phyloP scores from a whole-genome alignment of 2,888 invertebrate genomes.

The Neoitamus cyanurus region DNA sequence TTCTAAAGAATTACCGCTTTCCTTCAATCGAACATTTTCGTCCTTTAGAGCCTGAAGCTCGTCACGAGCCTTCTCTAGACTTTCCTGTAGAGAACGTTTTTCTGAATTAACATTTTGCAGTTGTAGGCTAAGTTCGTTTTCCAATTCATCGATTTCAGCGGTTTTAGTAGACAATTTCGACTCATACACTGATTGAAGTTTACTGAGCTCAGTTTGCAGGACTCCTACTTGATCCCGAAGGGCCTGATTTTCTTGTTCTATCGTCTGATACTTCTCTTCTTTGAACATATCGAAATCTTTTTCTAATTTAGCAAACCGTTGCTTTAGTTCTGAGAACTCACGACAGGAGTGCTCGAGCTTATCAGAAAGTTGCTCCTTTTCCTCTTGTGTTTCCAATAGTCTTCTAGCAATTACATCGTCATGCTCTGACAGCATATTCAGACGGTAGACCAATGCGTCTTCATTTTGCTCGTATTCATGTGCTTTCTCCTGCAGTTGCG shows the following conservation, averaged over 20 bases:
- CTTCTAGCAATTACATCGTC: conserved; percentile 73
- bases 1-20: conserved; percentile 60
- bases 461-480: conserved; percentile 73
- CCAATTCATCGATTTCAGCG: conserved; percentile 67
- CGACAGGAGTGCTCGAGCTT: conserved; percentile 67
- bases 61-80: conserved; percentile 71
- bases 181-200: conserved; percentile 65
- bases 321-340: conserved; percentile 63
- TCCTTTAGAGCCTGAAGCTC: conserved; percentile 70
- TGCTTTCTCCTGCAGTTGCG: conserved; percentile 71
- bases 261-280: conserved; percentile 60
- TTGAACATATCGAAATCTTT: conserved; percentile 66
- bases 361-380: conserved; percentile 68
- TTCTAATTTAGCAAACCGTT: conserved; percentile 65
- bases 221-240: conserved; percentile 65
- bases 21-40: conserved; percentile 66
- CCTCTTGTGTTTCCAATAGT: conserved; percentile 70
- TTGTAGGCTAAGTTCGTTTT: conserved; percentile 68
- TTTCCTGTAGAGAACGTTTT: conserved; percentile 68
- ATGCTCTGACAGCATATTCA: conserved; percentile 72
- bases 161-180: conserved; percentile 64
- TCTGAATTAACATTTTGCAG: conserved; percentile 60
- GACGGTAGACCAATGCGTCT: conserved; percentile 72
- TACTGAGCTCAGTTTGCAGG: conserved; percentile 68
- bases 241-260: conserved; percentile 62